phyloP scores from a whole-genome alignment of 2,888 invertebrate genomes.

The Caenorhabditis imperialis region DNA sequence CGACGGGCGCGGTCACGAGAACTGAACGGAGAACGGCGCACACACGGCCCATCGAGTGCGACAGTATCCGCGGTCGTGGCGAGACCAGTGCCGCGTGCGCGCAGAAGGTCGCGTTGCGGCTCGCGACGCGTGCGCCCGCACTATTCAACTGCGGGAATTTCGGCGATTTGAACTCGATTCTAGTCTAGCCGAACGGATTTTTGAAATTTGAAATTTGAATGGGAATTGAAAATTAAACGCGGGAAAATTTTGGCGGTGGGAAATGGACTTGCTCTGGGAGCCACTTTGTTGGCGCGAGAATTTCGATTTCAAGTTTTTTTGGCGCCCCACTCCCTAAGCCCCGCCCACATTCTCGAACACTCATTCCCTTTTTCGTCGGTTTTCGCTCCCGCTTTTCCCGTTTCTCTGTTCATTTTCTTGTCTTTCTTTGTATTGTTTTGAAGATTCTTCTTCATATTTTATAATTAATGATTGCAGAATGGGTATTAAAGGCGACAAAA shows the following conservation, averaged over 20 bases:
- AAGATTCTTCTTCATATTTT: not conserved
- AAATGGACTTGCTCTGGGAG: no score
- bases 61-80: constrained; percentile 33
- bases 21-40: not conserved
- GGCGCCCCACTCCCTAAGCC: not conserved
- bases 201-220: not conserved
- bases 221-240: no score
- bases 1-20: not conserved
- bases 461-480: constrained; percentile 47
- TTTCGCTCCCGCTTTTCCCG: not conserved
- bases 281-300: no score
- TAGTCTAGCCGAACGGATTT: constrained; percentile 16
- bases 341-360: not conserved
- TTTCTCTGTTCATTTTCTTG: constrained; percentile 1
- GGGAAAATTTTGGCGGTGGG: no score
- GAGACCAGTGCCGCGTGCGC: constrained; percentile 17
- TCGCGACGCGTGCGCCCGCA: constrained; percentile 35
- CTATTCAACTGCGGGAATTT: constrained; percentile 47
- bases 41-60: not conserved
- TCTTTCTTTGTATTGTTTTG: not conserved
- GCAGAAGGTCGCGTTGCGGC: not conserved
- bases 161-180: constrained; percentile 42
- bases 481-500: constrained; percentile 66
- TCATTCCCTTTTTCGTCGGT: no score
- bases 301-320: not conserved